Evolutionary conservation across 2,888 invertebrate genomes (phyloP), one percentile per base, ranked within the genome.

Genomic region (Synanthedon andrenaeformis): DNA sequence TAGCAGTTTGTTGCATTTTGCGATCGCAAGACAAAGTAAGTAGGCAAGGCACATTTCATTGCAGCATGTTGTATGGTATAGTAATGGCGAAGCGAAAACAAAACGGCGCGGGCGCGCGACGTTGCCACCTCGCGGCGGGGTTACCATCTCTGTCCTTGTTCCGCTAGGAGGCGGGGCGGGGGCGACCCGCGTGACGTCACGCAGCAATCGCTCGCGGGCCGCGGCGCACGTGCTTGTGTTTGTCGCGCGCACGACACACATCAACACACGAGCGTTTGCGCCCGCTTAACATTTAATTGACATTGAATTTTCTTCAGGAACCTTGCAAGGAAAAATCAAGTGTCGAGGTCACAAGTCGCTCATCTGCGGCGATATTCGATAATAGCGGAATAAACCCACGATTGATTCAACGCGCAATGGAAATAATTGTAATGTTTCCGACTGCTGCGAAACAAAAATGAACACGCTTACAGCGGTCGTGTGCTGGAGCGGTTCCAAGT

Each of bases 181-280:
- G 70, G 76, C 77, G 76, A 75, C 73, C 78, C 70, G 61, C 55
- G 74, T 79, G 81, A 80, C 77, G 82, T 84, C 82, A 85, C 74
- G 65, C 23, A 35, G 12, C 28, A 6, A 51, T 35, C 13, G 65
- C 69, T 66, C 62, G 58, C 48, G 57, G 76, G 67, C 64, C 65
- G 74, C 70, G 61, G 69, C 81, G 82, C 84, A 84, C 86, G 86
- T 85, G 86, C 82, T 80, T 79, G 84, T 85, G 84, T 83, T 82
- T 83, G 84, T 82, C 76, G 76, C 79, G 77, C 65, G 61, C 62
- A 72, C 69, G 62, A 77, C 77, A 80, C 82, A 81, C 82, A 81
- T 76, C 8, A 35, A 35, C 35, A 35, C 10, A 35, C 74, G 75
- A 72, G 72, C 66, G 61, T 54, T n/a, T 68, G 68, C 65, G 62